Evolutionary conservation across 1,140 invertebrate species (phyloP).

Genomic region (Tigriopus japonicus): DNA sequence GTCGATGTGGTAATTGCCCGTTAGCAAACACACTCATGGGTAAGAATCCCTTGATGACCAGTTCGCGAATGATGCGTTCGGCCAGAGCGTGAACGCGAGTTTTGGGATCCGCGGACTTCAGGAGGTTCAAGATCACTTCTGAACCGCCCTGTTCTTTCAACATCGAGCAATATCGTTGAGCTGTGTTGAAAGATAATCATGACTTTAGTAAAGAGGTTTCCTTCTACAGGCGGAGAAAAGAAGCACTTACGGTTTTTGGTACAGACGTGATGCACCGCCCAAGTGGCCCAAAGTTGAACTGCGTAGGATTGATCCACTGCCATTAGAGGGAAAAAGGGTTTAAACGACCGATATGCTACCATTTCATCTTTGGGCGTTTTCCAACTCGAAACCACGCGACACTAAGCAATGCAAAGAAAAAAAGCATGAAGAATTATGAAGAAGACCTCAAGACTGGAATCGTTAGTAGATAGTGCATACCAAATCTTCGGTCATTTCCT

Average conservation of each 20-base stretch:
- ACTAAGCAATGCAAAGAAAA: slow-evolving; percentile 23
- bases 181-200: slow-evolving; percentile 28
- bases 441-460: not conserved
- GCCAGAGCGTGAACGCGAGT: too few species aligned
- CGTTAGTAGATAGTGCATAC: slow-evolving; percentile 22
- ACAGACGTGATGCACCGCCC: slow-evolving; percentile 65
- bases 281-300: slow-evolving; percentile 60
- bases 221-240: slow-evolving; percentile 28
- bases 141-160: slow-evolving; percentile 41
- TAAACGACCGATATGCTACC: slow-evolving; percentile 64
- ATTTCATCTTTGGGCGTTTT: slow-evolving; percentile 52
- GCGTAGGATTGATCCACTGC: slow-evolving; percentile 30
- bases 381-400: slow-evolving; percentile 43
- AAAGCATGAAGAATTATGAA: not conserved
- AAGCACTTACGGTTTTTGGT: slow-evolving; percentile 40
- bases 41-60: too few species aligned
- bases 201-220: not conserved
- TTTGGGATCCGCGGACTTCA: not conserved
- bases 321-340: slow-evolving; percentile 52
- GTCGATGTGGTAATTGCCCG: too few species aligned
- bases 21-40: too few species aligned
- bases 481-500: slow-evolving; percentile 36
- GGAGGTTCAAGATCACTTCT: slow-evolving; percentile 31
- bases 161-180: slow-evolving; percentile 50
- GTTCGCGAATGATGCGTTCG: too few species aligned